These are phyloP conservation scores for Heliothis peltigera DNA, from an alignment of 2,888 invertebrate species.

Conservation along the genomic window DNA sequence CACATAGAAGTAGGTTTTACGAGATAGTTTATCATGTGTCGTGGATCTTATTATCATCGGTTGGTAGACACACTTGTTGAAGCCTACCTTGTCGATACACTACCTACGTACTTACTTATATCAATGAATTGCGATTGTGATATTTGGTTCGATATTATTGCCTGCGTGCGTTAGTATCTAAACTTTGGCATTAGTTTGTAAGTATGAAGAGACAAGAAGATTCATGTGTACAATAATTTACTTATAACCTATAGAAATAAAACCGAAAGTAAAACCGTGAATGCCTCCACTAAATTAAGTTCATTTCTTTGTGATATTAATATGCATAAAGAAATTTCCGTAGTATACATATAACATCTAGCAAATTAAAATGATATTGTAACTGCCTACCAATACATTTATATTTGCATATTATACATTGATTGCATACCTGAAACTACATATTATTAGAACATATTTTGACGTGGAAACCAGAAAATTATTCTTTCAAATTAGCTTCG, in stretches of 20 bases:
- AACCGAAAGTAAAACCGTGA: too few species aligned
- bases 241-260: neutral
- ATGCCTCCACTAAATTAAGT: too few species aligned
- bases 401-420: too few species aligned
- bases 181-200: slow-evolving; percentile 3
- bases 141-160: slow-evolving; percentile 23
- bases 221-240: neutral
- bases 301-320: slow-evolving; percentile 32
- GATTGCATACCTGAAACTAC: too few species aligned
- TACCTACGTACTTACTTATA: slow-evolving; percentile 5
- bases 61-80: slow-evolving; percentile 47
- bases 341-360: neutral
- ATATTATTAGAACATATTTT: too few species aligned
- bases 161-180: slow-evolving; percentile 15
- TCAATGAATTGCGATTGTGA: slow-evolving; percentile 12
- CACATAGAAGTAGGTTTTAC: slow-evolving; percentile 40
- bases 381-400: too few species aligned
- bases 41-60: slow-evolving; percentile 51
- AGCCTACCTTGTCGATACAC: slow-evolving; percentile 33
- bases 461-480: neutral
- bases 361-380: too few species aligned
- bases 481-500: neutral
- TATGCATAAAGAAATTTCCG: neutral
- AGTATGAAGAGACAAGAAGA: neutral
- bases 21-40: slow-evolving; percentile 48